phyloP scores from a whole-genome alignment of 2,113 vertebrate genomes.

The Cynocephalus volans region DNA sequence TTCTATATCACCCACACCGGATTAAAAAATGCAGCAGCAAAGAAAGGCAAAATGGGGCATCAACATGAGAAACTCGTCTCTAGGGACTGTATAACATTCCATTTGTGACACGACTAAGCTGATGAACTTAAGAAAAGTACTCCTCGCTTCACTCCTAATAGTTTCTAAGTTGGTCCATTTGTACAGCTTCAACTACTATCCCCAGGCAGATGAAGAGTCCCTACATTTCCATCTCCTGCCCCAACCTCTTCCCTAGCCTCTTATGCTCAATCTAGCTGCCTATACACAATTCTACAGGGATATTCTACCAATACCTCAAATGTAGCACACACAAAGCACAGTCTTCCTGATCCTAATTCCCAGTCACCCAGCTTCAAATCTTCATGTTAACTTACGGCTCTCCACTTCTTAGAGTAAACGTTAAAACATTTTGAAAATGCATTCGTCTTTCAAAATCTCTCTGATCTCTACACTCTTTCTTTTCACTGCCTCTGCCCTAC shows the following conservation, averaged over 20 bases:
- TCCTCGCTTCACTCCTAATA: not conserved
- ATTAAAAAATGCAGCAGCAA: not conserved
- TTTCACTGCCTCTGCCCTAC: not conserved
- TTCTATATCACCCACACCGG: fast-evolving
- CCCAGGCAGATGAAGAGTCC: not conserved
- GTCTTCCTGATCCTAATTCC: not conserved
- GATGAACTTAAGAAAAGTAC: not conserved
- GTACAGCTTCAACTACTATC: not conserved
- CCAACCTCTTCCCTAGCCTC: not conserved
- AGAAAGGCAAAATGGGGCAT: not conserved
- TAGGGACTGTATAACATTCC: not conserved
- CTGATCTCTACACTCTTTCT: not conserved
- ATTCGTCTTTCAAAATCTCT: not conserved
- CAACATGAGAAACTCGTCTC: not conserved
- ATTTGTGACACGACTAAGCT: not conserved
- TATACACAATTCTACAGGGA: not conserved
- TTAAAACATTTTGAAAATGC: conserved; percentile 10
- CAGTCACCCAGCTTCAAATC: not conserved
- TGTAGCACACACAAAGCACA: not conserved
- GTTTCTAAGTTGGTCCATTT: not conserved
- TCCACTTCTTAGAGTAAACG: not conserved
- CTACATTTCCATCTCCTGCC: not conserved
- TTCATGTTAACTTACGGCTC: not conserved
- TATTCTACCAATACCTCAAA: not conserved
- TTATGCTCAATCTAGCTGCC: not conserved